A percentile compares a stretch with the other conserved stretches of the same genome.
phyloP scores from a whole-genome alignment of 2,888 invertebrate genomes.

The Brenthis hecate region DNA sequence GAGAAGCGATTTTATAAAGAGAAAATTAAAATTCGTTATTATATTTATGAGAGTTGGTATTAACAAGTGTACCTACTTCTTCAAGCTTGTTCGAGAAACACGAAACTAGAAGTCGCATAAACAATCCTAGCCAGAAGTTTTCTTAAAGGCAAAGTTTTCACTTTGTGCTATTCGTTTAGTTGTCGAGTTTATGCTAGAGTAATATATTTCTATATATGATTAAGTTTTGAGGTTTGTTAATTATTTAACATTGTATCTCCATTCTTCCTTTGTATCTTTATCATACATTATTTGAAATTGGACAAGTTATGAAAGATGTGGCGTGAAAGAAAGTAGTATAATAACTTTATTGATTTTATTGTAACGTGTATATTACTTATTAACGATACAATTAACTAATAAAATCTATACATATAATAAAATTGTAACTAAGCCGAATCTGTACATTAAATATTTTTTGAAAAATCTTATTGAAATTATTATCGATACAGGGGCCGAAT shows the following conservation, averaged over 20 bases:
- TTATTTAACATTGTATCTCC: neutral
- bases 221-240: constrained; percentile 6
- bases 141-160: constrained; percentile 37
- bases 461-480: no score
- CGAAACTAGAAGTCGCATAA: constrained; percentile 38
- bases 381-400: no score
- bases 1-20: neutral
- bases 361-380: no score
- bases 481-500: no score
- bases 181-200: constrained; percentile 29
- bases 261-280: no score
- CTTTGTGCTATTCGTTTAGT: constrained; percentile 37
- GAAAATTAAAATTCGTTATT: neutral
- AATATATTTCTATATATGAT: constrained; percentile 24
- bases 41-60: constrained; percentile 21
- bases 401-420: no score
- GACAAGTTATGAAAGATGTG: no score
- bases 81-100: constrained; percentile 25
- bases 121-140: constrained; percentile 37
- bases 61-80: constrained; percentile 30
- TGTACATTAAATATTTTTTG: no score
- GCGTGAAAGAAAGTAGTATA: no score
- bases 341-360: no score
- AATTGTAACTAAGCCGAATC: no score
- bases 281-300: no score